A percentile compares a stretch with the other conserved stretches of the same genome.
Evolutionary conservation across 2,888 invertebrate genomes (phyloP).

Genomic region (Ptycholaimellus sp.): DNA sequence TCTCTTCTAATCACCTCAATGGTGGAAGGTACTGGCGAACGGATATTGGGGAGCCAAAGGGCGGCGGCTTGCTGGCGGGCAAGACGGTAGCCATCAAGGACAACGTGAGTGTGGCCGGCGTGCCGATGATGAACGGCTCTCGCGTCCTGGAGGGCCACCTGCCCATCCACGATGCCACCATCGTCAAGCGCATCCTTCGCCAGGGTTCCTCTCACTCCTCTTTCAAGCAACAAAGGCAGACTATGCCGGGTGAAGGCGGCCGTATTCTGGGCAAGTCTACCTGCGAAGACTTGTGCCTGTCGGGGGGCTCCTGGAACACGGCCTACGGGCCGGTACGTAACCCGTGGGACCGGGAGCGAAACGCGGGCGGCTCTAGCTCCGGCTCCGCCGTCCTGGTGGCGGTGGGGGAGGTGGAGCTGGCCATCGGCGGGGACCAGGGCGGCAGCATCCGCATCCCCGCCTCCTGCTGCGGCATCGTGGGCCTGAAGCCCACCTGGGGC

Average conservation of each 20-base stretch:
- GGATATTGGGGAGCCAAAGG: too few relatives aligned
- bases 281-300: constrained; percentile 21
- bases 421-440: constrained; percentile 24
- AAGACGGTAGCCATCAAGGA: constrained; percentile 24
- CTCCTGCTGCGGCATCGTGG: constrained; percentile 22
- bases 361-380: constrained; percentile 21
- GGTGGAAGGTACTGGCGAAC: too few relatives aligned
- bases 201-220: too few relatives aligned
- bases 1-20: too few relatives aligned
- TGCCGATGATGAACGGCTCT: constrained; percentile 23
- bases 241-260: constrained; percentile 19
- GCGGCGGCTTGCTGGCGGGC: constrained; percentile 15
- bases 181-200: constrained; percentile 20
- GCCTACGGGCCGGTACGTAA: constrained; percentile 18
- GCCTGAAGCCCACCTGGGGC: too few relatives aligned
- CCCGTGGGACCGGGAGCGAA: constrained; percentile 13
- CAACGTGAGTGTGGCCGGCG: constrained; percentile 21
- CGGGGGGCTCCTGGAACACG: constrained; percentile 17
- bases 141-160: constrained; percentile 18
- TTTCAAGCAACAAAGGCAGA: too few relatives aligned
- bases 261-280: constrained; percentile 21
- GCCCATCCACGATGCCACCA: constrained; percentile 23
- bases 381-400: constrained; percentile 20
- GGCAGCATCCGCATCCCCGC: constrained; percentile 24
- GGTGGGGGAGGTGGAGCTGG: constrained; percentile 19